phyloP scores from a whole-genome alignment of 2,888 invertebrate genomes.

The Ellobium chinense region DNA sequence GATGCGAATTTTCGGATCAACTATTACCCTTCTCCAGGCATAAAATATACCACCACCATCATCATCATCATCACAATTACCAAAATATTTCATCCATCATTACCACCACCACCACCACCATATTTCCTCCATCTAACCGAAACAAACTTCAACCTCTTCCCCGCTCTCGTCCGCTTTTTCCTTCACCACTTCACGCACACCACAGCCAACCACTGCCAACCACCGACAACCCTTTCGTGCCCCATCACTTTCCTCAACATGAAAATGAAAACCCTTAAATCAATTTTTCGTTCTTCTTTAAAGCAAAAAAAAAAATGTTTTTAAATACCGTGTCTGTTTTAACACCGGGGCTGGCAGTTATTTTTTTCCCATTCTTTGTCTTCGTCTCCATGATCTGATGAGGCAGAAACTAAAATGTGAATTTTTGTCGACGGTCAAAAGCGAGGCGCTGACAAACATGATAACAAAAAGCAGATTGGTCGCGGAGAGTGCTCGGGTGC shows the following conservation, averaged over 20 bases:
- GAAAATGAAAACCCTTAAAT: not conserved
- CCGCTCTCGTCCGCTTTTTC: no score
- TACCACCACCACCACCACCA: no score
- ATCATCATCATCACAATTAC: no score
- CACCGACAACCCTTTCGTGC: not conserved
- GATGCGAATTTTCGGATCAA: no score
- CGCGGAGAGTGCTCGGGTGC: not conserved
- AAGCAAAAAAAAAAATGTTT: no score
- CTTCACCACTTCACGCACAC: not conserved
- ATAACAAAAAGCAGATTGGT: not conserved
- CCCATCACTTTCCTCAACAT: not conserved
- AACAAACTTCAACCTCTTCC: no score
- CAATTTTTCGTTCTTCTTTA: not conserved
- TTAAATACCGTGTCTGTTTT: not conserved
- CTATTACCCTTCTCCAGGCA: no score
- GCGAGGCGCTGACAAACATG: not conserved
- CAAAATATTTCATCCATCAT: no score
- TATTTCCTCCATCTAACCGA: no score
- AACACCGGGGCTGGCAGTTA: not conserved
- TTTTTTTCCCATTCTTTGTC: not conserved
- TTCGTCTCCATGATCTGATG: no score
- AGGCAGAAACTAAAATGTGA: not conserved
- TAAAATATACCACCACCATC: no score
- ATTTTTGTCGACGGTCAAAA: not conserved
- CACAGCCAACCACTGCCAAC: not conserved